These are phyloP conservation scores for Lutjanus erythropterus DNA, from an alignment of 2,113 vertebrate species.

Conservation along the genomic window DNA sequence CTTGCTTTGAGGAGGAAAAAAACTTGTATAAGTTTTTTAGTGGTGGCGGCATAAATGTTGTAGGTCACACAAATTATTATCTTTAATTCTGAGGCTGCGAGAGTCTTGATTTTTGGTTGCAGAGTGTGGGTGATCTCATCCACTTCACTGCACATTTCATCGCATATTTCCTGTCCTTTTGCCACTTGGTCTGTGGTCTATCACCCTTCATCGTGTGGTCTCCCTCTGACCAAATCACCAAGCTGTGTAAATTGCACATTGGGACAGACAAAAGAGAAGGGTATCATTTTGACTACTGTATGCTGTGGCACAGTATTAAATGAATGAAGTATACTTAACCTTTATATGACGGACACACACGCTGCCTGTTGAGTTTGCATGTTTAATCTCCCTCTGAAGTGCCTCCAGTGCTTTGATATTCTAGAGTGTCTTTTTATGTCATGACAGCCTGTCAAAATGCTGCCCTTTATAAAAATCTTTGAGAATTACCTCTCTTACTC, in stretches of 20 bases:
- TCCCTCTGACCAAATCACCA: conserved; percentile 77
- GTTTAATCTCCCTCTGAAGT: conserved; percentile 40
- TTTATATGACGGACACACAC: conserved; percentile 4
- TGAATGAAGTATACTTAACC: conserved; percentile 50
- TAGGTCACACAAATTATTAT: conserved; percentile 75
- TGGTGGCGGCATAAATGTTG: conserved; percentile 47
- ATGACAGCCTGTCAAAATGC: conserved; percentile 57
- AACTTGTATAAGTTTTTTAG: conserved; percentile 47
- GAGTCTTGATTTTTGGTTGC: conserved; percentile 65
- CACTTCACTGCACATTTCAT: conserved; percentile 73
- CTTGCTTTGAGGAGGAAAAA: conserved; percentile 32
- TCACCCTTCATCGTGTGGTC: conserved; percentile 80
- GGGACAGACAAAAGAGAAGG: conserved; percentile 67
- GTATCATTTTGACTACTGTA: conserved; percentile 70
- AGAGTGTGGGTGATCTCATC: conserved; percentile 72
- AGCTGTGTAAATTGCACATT: conserved; percentile 73
- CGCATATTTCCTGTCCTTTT: conserved; percentile 78
- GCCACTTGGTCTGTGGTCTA: conserved; percentile 80
- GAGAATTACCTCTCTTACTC: conserved; percentile 30
- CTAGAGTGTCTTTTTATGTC: conserved; percentile 57
- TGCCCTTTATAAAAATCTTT: conserved; percentile 49
- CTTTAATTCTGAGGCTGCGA: conserved; percentile 71
- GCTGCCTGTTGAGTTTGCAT: conserved; percentile 10
- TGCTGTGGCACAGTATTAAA: conserved; percentile 52
- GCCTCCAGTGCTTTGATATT: conserved; percentile 62